Percentiles rank a stretch among this genome's conserved stretches.
These are phyloP conservation scores for Eucera pruinosa DNA, from an alignment of 2,888 invertebrate species.

Conservation along the genomic window DNA sequence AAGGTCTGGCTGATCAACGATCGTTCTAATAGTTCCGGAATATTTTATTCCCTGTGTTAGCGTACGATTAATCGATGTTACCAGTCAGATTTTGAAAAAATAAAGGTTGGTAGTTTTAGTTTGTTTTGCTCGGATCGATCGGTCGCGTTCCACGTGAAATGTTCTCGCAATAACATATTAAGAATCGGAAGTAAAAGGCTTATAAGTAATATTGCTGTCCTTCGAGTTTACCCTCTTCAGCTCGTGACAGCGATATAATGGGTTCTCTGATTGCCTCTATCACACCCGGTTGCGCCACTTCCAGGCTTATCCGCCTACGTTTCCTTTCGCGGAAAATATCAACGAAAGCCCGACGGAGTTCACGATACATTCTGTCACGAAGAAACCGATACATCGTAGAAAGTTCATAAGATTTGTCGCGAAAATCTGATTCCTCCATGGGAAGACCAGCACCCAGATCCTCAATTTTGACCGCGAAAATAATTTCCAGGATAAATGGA, in stretches of 20 bases:
- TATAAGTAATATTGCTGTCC: constrained; percentile 59
- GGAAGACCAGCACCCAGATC: neutral
- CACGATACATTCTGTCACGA: constrained; percentile 57
- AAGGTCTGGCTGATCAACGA: neutral
- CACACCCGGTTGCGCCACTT: constrained; percentile 69
- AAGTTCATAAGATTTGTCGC: constrained; percentile 24
- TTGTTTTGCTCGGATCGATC: neutral
- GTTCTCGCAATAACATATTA: constrained; percentile 57
- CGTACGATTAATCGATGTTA: neutral
- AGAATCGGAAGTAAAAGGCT: constrained; percentile 54
- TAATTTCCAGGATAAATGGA: neutral
- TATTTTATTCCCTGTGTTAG: constrained; percentile 9
- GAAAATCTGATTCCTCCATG: constrained; percentile 19
- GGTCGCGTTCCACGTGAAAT: constrained; percentile 2
- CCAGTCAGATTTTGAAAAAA: constrained; percentile 17
- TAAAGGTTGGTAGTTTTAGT: neutral
- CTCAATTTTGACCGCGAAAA: neutral
- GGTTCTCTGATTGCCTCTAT: constrained; percentile 70
- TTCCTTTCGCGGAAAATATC: constrained; percentile 68
- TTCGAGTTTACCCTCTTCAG: constrained; percentile 60
- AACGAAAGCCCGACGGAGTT: constrained; percentile 41
- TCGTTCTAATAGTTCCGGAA: constrained; percentile 9
- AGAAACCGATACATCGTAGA: constrained; percentile 55
- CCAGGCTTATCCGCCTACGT: constrained; percentile 66
- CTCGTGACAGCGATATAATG: constrained; percentile 65